A percentile compares a stretch with the other conserved stretches of the same genome.
Conservation (phyloP, 1,140 invertebrate species). For the Oscheius sp. region DNA sequence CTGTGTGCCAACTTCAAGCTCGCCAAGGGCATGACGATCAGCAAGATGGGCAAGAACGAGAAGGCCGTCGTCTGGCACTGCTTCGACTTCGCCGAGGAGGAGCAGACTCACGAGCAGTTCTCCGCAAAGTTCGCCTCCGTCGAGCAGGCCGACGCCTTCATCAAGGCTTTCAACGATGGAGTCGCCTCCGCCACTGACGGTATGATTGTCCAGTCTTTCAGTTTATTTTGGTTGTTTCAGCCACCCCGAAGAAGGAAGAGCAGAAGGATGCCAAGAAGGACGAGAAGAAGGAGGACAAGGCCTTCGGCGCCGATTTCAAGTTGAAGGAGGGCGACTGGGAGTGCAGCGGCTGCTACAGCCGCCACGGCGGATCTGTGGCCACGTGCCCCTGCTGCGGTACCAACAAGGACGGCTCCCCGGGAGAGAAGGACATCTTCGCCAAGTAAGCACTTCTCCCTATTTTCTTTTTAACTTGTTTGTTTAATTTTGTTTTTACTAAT, state of each 20-base stretch:
- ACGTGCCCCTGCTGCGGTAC: constrained; percentile 17
- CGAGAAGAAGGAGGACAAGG: background rate
- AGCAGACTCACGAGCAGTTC: constrained; percentile 16
- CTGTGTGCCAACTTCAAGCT: constrained; percentile 33
- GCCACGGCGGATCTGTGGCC: constrained; percentile 9
- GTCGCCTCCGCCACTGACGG: background rate
- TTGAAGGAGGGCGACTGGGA: constrained; percentile 25
- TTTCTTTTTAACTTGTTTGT: too few relatives aligned
- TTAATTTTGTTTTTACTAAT: too few relatives aligned
- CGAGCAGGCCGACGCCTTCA: constrained; percentile 18
- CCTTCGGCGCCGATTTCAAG: constrained; percentile 19
- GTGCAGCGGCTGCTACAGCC: constrained; percentile 28
- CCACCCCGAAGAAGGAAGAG: background rate
- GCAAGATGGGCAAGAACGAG: constrained; percentile 21
- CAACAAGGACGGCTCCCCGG: constrained; percentile 21
- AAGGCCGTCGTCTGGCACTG: constrained; percentile 32
- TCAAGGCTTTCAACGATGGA: background rate
- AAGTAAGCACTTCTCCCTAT: too few relatives aligned
- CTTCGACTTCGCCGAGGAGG: constrained; percentile 23
- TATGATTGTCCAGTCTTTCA: background rate
- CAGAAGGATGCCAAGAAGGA: constrained; percentile 14
- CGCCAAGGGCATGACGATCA: constrained; percentile 14
- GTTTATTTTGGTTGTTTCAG: background rate
- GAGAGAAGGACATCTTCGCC: constrained; percentile 24
- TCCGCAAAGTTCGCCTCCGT: constrained; percentile 14